A percentile compares a stretch with the other conserved stretches of the same genome.
Evolutionary conservation across 2,797 vertebrate genomes (phyloP).

Genomic region (Lagorchestes hirsutus): DNA sequence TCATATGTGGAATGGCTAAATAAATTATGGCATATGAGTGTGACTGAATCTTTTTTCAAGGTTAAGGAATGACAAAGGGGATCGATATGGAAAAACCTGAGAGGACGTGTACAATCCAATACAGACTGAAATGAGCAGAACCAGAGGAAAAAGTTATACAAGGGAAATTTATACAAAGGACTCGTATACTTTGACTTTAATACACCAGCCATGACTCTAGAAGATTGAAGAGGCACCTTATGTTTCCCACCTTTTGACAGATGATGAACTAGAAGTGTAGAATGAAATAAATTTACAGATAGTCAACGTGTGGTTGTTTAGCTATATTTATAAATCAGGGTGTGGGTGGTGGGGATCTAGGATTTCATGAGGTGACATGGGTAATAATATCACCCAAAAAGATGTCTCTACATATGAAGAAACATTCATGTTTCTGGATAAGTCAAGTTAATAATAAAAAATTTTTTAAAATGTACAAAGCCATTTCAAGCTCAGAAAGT

Average conservation of each 20-base stretch:
- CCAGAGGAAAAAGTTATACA: background rate
- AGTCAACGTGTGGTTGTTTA: background rate
- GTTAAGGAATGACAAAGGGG: background rate
- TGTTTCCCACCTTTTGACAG: background rate
- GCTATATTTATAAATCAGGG: background rate
- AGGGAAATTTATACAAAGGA: no score
- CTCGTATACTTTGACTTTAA: background rate
- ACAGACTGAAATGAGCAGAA: background rate
- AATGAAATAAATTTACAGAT: background rate
- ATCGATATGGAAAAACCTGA: background rate
- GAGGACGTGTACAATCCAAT: background rate
- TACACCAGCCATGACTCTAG: background rate
- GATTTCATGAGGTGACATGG: background rate
- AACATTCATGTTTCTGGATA: background rate
- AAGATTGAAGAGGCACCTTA: no score
- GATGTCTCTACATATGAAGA: background rate
- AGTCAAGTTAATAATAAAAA: conserved; percentile 14
- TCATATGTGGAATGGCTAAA: background rate
- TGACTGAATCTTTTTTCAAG: background rate
- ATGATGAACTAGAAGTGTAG: background rate
- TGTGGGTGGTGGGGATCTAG: no score
- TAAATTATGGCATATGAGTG: background rate
- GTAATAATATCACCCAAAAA: background rate
- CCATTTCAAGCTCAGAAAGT: conserved; percentile 42
- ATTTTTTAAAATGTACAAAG: conserved; percentile 31